Conservation (phyloP, 2,888 invertebrate species). For the Diaperis boleti region DNA sequence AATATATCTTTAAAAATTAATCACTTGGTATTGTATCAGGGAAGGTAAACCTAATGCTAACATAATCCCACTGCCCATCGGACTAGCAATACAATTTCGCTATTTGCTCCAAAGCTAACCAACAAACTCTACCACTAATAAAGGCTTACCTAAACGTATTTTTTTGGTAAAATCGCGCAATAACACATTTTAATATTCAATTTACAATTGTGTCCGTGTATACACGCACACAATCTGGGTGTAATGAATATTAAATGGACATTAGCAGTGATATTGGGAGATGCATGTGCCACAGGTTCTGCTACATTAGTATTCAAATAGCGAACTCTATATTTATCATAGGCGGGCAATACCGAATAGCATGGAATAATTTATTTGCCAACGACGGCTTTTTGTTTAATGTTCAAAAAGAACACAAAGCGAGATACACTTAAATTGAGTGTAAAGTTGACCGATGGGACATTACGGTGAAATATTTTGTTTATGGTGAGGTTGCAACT, state of each 20-base stretch:
- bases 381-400: constrained; percentile 14
- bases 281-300: constrained; percentile 43
- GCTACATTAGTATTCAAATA: constrained; percentile 38
- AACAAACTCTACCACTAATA: constrained; percentile 1
- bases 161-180: constrained; percentile 15
- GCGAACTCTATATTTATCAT: constrained; percentile 34
- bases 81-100: constrained; percentile 1
- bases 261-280: constrained; percentile 41
- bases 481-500: constrained; percentile 1
- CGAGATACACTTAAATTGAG: background rate
- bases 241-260: constrained; percentile 43
- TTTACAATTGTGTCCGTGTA: constrained; percentile 26
- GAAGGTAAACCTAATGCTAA: constrained; percentile 7
- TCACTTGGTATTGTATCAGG: constrained; percentile 2
- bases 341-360: constrained; percentile 24
- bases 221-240: constrained; percentile 38
- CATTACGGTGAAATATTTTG: constrained; percentile 7
- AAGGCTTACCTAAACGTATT: constrained; percentile 2
- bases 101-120: background rate
- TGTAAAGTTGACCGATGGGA: constrained; percentile 19
- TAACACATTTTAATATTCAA: constrained; percentile 41
- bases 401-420: background rate
- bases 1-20: no score
- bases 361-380: constrained; percentile 32
- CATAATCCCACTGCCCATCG: constrained; percentile 13